Evolutionary conservation across 2,888 invertebrate species (phyloP), one percentile per base, ranked within the genome.

Genomic region (Byasa hedistus): DNA sequence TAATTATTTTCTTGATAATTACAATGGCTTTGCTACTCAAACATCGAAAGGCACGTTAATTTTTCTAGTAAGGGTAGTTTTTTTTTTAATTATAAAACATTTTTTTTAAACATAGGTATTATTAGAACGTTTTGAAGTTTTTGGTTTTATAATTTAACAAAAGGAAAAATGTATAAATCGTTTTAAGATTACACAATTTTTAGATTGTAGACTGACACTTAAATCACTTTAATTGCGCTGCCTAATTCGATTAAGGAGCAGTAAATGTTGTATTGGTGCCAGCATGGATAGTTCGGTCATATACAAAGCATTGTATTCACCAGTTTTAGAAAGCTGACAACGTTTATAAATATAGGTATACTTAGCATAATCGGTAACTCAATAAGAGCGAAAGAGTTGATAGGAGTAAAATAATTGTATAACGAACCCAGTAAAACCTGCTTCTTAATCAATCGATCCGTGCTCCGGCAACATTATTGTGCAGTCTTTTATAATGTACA

Each of bases 381-480:
- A 55, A 64, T 51, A 64, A 36, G 32, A 63, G 58, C 62, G 55
- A 23, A 55, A 32, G 36, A 66, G 44, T 71, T 62, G 64, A 69
- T 64, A 64, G 64, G 52, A 70, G 67, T 68, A 56, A 55, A 68
- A 69, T 68, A 69, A 67, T 68, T 61, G 64, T 68, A 64, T 67
- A 64, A 60, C 67, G 61, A 64, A 68, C 62, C 68, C 60, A 68
- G 66, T 72, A 71, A 79, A 83, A 79, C 80, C 73, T 71, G 82
- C 79, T 82, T 75, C 69, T 73, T 79, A 76, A 79, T 78, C 76
- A 76, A 75, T 77, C 76, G 76, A 74, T 72, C 73, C 69, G 74
- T 70, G 56, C 73, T 76, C 73, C 81, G 72, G 81, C 81, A 80
- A 79, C 81, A 80, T 82, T 84, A 83, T 83, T 77, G 80, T 81